These are phyloP conservation scores for Unio pictorum DNA, from an alignment of 2,888 invertebrate species.

Conservation along the genomic window DNA sequence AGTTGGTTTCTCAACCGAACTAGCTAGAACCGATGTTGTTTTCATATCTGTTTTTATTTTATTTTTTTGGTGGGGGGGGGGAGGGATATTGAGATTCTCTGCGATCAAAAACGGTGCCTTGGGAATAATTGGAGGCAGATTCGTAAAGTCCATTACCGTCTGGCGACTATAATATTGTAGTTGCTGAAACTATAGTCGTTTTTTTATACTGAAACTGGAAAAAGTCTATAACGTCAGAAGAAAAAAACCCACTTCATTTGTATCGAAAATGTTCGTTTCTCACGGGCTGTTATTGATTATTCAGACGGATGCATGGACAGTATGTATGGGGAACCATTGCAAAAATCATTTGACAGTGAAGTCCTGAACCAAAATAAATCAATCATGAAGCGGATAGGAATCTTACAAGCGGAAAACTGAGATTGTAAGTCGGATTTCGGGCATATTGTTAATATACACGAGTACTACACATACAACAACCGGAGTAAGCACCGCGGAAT, in stretches of 20 bases:
- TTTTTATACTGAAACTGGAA: constrained; percentile 4
- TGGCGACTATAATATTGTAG: constrained; percentile 19
- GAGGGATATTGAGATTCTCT: no score
- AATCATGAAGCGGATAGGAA: constrained; percentile 14
- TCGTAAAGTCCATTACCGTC: constrained; percentile 18
- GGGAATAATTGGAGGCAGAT: constrained; percentile 11
- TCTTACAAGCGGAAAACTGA: constrained; percentile 11
- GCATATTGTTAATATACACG: constrained; percentile 13
- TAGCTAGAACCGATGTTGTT: constrained; percentile 10
- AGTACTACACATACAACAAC: constrained; percentile 7
- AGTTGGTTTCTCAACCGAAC: constrained; percentile 9
- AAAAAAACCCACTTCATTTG: constrained; percentile 2
- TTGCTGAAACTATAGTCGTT: constrained; percentile 21
- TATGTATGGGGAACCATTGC: constrained; percentile 12
- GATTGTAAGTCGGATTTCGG: constrained; percentile 9
- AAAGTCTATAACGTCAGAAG: no score
- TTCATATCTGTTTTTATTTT: no score
- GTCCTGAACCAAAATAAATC: constrained; percentile 4
- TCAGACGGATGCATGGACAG: constrained; percentile 3
- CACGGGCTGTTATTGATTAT: background rate
- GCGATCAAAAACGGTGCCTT: constrained; percentile 2
- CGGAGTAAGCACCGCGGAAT: background rate
- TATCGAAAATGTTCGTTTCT: background rate
- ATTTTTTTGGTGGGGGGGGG: no score
- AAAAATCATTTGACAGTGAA: constrained; percentile 2